Evolutionary conservation across 2,888 invertebrate species (phyloP), one percentile per base, ranked within the genome.

Genomic region (Apotomis turbidana): DNA sequence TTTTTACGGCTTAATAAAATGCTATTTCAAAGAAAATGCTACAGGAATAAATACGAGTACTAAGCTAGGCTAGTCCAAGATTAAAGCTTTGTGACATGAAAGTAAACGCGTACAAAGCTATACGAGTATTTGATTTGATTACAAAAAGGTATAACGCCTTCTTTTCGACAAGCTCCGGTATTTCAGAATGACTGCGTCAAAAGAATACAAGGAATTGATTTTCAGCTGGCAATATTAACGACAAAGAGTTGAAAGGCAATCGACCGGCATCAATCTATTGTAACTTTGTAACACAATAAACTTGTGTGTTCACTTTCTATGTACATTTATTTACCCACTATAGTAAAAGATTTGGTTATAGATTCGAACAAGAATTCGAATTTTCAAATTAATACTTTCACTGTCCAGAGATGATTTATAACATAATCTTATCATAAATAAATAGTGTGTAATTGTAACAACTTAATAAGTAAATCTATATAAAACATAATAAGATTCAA

Each of bases 201-300:
- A 64, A 59, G 12, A 60, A 60, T 49, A 51, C 54, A 49, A 60
- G 38, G 12, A 60, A 64, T 59, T 8, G n/a, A 41, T 69, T 59
- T 73, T 63, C 13, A 9, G 58, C 38, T 62, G 36, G 36, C 49
- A 68, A 72, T 61, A 55, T 61, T 36, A 12, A 52, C 15, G 49
- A 46, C 46, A 66, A 70, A 71, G 64, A 61, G 52, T 57, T 38
- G 41, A 70, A 73, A 67, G 27, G 49, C 55, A 55, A 61, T 54
- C 62, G 67, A 61, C 36, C 51, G 69, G 58, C 64, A 68, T n/a
- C 52, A 68, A 64, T 73, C 68, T 62, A 62, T 62, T 8, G 12
- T 61, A 51, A 13, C 36, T 63, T 58, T 67, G 54, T 57, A 55
- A 59, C 59, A 49, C 62, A 49, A 58, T 60, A 68, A 55, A 54